These are phyloP conservation scores for Cataglyphis hispanica DNA, from an alignment of 1,140 invertebrate species.

Conservation along the genomic window DNA sequence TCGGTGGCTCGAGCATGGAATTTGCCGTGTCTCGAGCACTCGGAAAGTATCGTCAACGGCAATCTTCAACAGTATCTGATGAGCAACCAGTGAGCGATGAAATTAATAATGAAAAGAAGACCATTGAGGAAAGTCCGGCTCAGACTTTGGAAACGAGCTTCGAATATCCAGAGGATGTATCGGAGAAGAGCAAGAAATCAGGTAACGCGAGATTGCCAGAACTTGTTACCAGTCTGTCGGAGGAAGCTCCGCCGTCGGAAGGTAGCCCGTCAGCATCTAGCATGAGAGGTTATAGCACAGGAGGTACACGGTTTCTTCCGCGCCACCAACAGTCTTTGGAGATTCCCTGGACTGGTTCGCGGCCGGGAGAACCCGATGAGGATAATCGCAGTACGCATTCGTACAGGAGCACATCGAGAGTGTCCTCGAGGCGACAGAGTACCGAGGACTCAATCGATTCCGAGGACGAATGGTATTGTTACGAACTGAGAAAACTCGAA, in stretches of 20 bases:
- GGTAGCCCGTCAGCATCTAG: conserved; percentile 89
- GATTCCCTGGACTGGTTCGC: conserved; percentile 89
- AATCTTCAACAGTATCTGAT: conserved; percentile 90
- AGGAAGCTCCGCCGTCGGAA: conserved; percentile 87
- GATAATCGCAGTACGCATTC: conserved; percentile 95
- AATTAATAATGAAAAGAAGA: conserved; percentile 84
- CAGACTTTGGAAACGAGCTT: conserved; percentile 79
- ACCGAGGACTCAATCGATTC: conserved; percentile 97
- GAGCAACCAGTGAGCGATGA: conserved; percentile 88
- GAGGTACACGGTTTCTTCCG: conserved; percentile 87
- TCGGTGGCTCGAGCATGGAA: conserved; percentile 91
- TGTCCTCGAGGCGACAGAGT: conserved; percentile 95
- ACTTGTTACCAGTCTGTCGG: conserved; percentile 83
- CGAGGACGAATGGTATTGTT: conserved; percentile 97
- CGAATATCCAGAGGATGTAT: conserved; percentile 80
- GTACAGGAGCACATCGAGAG: conserved; percentile 93
- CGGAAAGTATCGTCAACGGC: conserved; percentile 93
- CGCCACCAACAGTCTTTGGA: conserved; percentile 93
- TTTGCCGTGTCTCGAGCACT: conserved; percentile 94
- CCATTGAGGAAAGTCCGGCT: conserved; percentile 73
- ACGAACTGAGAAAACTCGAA: conserved; percentile 94
- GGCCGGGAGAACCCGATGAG: conserved; percentile 91
- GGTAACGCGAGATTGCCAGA: conserved; percentile 82
- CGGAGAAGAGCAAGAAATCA: conserved; percentile 81
- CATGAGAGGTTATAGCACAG: conserved; percentile 85